Evolutionary conservation across 2,797 vertebrate species (phyloP).

Genomic region (Epinephelus awoara): DNA sequence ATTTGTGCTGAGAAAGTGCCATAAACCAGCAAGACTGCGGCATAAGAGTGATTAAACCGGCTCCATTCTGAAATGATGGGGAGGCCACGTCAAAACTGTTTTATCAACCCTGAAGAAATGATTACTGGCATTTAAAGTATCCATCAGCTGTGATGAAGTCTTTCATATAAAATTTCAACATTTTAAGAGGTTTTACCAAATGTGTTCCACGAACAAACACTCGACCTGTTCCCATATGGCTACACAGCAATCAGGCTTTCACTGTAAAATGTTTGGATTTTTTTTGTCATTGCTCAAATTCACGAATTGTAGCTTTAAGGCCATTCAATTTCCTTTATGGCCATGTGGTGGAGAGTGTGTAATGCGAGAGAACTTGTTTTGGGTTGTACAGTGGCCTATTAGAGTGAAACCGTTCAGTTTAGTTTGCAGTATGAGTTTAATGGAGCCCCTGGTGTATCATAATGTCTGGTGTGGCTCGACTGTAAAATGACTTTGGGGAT

Average conservation of each 20-base stretch:
- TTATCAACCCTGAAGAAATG: background rate
- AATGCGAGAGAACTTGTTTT: conserved; percentile 17
- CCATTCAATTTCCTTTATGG: conserved; percentile 58
- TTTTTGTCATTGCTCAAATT: conserved; percentile 12
- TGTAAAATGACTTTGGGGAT: conserved; percentile 42
- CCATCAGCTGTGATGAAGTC: background rate
- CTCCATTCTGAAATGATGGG: background rate
- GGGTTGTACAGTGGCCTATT: conserved; percentile 34
- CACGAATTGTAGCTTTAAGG: conserved; percentile 30
- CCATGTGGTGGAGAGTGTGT: conserved; percentile 19
- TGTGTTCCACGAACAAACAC: background rate
- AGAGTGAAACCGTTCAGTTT: conserved; percentile 34
- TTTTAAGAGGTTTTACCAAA: background rate
- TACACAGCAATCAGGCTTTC: conserved; percentile 16
- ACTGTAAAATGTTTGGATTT: conserved; percentile 6
- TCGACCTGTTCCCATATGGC: background rate
- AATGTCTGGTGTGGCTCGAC: conserved; percentile 34
- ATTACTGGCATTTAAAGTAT: background rate
- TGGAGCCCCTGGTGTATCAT: conserved; percentile 53
- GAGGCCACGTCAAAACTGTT: background rate
- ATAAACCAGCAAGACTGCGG: conserved; percentile 5
- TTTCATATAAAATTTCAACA: background rate
- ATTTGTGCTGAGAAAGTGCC: background rate
- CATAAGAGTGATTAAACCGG: conserved; percentile 19
- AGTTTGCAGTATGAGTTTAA: conserved; percentile 54